phyloP scores from a whole-genome alignment of 2,113 vertebrate genomes.

The Bos indicus region DNA sequence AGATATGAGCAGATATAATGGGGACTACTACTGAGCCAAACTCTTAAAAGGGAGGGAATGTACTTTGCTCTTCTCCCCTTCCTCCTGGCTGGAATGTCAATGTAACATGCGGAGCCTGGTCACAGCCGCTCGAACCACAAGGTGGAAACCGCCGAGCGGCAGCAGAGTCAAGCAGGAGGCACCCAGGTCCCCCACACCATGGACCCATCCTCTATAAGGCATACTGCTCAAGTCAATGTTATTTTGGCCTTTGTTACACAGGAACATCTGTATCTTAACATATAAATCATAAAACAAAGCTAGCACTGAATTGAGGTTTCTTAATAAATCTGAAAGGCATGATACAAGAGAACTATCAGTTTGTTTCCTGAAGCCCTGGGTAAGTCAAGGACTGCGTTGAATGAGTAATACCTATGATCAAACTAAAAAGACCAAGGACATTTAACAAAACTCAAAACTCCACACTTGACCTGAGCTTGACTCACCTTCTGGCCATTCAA shows the following conservation, averaged over 20 bases:
- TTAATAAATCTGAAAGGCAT: neutral
- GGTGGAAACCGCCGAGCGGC: neutral
- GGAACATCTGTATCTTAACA: neutral
- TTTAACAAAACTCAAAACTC: neutral
- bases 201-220: neutral
- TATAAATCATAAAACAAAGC: neutral
- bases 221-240: neutral
- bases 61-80: neutral
- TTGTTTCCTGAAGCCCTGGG: neutral
- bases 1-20: neutral
- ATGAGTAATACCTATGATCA: neutral
- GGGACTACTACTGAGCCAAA: neutral
- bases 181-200: neutral
- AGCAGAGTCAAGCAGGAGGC: neutral
- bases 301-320: neutral
- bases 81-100: neutral
- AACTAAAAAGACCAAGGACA: neutral
- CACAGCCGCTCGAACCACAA: neutral
- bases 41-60: neutral
- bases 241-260: neutral
- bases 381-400: neutral
- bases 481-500: constrained; percentile 52
- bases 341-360: neutral
- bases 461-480: neutral
- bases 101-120: neutral